Evolutionary conservation across 2,113 vertebrate species (phyloP), one percentile per base, ranked within the genome.

Genomic region (Heterocephalus glaber): DNA sequence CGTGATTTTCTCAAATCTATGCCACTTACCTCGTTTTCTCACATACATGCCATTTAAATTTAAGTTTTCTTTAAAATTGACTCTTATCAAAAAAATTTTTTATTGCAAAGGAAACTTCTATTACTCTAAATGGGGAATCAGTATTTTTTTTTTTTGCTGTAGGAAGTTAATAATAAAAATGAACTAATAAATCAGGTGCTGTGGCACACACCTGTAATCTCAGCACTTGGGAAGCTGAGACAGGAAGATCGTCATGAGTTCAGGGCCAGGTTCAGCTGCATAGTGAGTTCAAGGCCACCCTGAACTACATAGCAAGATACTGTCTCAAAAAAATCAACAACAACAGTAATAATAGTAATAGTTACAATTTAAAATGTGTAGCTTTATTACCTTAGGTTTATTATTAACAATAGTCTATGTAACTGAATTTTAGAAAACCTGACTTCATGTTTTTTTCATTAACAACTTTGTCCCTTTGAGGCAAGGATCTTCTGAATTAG

Each of bases 61-160:
- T 44, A 66, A 56, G 30, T 49, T 84, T 80, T 91, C 41, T 92
- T 95, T 76, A 82, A 68, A n/a, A 61, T 44, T 93, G 63, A 56
- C 38, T 24, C n/a, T 54, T 79, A 58, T 79, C 60, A 4, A 41
- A 60, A 89, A 52, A 61, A 77, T 56, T 22, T 49, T 74, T 16
- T n/a, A 63, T 89, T 94, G 92, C 52, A 89, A 28, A 66, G 74
- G 79, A 85, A 88, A 80, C 26, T 84, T 86, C 49, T 26, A 58
- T 82, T 87, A 79, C 14, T 56, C 38, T 74, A 26, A 24, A 65
- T 88, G n/a, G 38, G 19, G 16, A 44, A 65, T 88, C 61, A 82
- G 0, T 79, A 85, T 49, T 49, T 49, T 5, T 76, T 76, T 74
- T 2, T 20, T 79, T 91, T 88, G 38, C 26, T 41, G 19, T 94